Evolutionary conservation across 53 echinoderm and acorn worm genomes (phyloP), one percentile per base, ranked within the genome.

Genomic region (Antedon mediterranea): DNA sequence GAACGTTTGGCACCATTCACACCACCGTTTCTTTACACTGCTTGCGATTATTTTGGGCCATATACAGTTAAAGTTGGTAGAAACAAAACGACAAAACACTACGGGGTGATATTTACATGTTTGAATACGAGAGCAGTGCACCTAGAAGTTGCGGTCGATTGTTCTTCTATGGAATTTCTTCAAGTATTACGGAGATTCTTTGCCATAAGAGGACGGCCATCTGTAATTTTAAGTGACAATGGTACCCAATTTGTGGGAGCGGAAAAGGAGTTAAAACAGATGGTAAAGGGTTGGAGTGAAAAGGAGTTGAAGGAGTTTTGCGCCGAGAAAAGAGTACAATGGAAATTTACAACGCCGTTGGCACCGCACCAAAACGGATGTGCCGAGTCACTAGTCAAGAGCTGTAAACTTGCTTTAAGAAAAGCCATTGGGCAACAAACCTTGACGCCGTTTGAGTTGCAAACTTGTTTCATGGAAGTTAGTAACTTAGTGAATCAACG

Each of bases 11-110:
- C n/a, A n/a, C n/a, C n/a, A n/a, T n/a, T n/a, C n/a, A n/a, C n/a
- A n/a, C n/a, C n/a, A 0, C 83, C 81, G 28, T 89, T 86, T 42
- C 33, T 57, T 34, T 33, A 33, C 71, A 75, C 83, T 0, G 82
- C 89, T 0, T 74, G 78, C 42, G 85, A 89, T 28, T 89, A 89
- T n/a, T 89, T 89, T 28, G 80, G 89, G 6, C 89, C 85, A 31
- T 30, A 57, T 0, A 3, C 43, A 3, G 89, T 89, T 29, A 85
- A 43, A 32, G 34, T 89, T 0, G 77, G 77, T 4, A 30, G 85
- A 4, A 85, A 89, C 77, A 89, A 82, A 18, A 83, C 85, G 0
- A n/a, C 72, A 0, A 82, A 85, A 44, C 78, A 89, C 20, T 89
- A 89, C 30, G 89, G 85, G 20, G 89, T 85, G 0, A 43, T 89